Base-by-base conservation (phyloP, 1,140 invertebrate genomes). In the Drosophila repletoides region DNA sequence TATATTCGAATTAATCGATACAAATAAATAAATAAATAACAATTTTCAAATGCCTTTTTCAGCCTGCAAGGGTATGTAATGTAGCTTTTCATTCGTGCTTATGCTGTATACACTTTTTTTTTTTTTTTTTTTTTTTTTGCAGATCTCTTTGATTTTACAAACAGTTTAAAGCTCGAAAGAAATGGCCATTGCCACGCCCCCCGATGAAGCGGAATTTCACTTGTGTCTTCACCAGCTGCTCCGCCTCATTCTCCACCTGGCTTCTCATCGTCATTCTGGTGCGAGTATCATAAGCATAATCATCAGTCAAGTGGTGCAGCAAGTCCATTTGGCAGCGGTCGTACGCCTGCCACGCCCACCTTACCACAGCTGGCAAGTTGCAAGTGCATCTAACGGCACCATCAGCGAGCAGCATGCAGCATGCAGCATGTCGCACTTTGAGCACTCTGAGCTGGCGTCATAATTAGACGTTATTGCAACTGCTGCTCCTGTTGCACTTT, bases 381-480 rank as follows among this genome's bases (percentile, higher is more conserved):
- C 56, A 34, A 26, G 22, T 33, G 38, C 10, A 52, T 52, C 49
- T 52, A 40, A 34, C 14, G 49, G 49, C 49, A 52, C 49, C 49
- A 52, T 52, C 49, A 12, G 33, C 21, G 7, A 12, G 41, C 19
- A 7, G 19, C 21, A 4, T 2, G 29, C 9, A 24, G 41, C 10
- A 29, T 36, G 24, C n/a, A 21, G 34, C 14, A 51, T 55, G 33
- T 19, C 3, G 6, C 40, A 15, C 19, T 21, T n/a, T n/a, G n/a
- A n/a, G 12, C 46, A 56, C 33, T 21, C 40, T 22, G 26, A 38
- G 28, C 46, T 59, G 68, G 75, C 77, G 64, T 84, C 65, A 84
- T 84, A 84, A 83, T 83, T 83, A 77, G 69, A 84, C 28, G 51
- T 73, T 81, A 40, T 53, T 10, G 5, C 63, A 31, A 53, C 66